Conservation (phyloP, 2,888 invertebrate species). For the Eumerus sabulonum region DNA sequence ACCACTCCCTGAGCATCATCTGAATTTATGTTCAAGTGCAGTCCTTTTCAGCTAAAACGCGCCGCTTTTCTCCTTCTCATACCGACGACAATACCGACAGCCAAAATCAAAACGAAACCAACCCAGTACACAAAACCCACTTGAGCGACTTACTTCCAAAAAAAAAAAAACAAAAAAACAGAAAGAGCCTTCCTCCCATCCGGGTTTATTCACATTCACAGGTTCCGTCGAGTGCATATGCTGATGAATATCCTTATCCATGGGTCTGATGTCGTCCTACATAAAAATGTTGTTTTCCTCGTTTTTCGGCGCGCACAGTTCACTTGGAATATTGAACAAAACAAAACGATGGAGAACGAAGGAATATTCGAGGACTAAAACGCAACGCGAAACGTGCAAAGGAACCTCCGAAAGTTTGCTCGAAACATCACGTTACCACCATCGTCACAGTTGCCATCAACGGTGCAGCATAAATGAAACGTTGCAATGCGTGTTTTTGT, state of each 20-base stretch:
- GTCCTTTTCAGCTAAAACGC: slow-evolving; percentile 47
- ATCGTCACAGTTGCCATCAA: slow-evolving; percentile 6
- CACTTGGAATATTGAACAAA: neutral
- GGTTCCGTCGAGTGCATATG: slow-evolving; percentile 42
- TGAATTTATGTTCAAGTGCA: slow-evolving; percentile 20
- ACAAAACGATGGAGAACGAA: slow-evolving; percentile 11
- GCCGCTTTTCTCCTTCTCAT: slow-evolving; percentile 25
- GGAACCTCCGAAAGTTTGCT: slow-evolving; percentile 58
- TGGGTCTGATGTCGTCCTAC: slow-evolving; percentile 54
- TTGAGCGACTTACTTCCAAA: slow-evolving; percentile 24
- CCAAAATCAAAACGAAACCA: slow-evolving; percentile 22
- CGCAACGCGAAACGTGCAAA: slow-evolving; percentile 27
- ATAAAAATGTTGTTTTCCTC: slow-evolving; percentile 49
- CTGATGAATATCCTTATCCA: slow-evolving; percentile 37
- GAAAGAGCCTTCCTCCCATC: neutral
- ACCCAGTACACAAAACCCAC: slow-evolving; percentile 33
- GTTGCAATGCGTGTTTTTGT: slow-evolving; percentile 39
- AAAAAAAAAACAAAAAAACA: slow-evolving; percentile 3
- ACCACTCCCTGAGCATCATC: no score
- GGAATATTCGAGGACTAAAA: neutral
- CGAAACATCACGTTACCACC: slow-evolving; percentile 10
- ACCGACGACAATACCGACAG: no score
- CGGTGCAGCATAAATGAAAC: slow-evolving; percentile 38
- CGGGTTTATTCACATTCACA: slow-evolving; percentile 30
- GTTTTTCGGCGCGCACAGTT: neutral